A percentile compares a stretch with the other conserved stretches of the same genome.
These are phyloP conservation scores for Pagrus major DNA, from an alignment of 2,113 vertebrate species.

Conservation along the genomic window DNA sequence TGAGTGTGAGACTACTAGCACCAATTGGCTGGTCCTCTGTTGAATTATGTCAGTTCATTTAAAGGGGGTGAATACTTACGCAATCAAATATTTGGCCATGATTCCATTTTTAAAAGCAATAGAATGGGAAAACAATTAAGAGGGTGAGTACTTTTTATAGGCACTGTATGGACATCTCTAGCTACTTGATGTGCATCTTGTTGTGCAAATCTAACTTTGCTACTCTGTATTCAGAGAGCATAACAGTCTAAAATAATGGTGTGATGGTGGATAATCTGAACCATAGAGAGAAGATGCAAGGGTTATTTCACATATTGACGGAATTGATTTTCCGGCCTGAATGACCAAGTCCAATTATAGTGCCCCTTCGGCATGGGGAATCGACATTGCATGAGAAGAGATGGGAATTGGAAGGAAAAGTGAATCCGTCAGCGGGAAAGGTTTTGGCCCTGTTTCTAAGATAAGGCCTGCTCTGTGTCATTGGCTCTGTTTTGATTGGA, in stretches of 20 bases:
- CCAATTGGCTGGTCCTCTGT: too few species aligned
- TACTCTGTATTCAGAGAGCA: constrained; percentile 2
- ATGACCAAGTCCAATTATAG: constrained; percentile 56
- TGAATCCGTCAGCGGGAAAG: constrained; percentile 39
- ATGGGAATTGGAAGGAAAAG: constrained; percentile 21
- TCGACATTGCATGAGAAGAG: constrained; percentile 16
- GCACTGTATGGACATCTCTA: too few species aligned
- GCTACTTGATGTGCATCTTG: not conserved
- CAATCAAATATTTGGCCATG: too few species aligned
- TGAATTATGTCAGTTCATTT: too few species aligned
- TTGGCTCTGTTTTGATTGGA: constrained; percentile 50
- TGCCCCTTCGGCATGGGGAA: constrained; percentile 17
- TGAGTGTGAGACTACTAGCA: too few species aligned
- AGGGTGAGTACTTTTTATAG: too few species aligned
- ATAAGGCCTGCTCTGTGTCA: constrained; percentile 31
- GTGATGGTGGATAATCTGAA: constrained; percentile 45
- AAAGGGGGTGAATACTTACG: too few species aligned
- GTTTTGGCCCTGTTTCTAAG: constrained; percentile 22
- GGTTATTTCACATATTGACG: constrained; percentile 60
- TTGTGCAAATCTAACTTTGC: not conserved
- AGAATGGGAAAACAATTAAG: too few species aligned
- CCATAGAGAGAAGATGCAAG: constrained; percentile 14
- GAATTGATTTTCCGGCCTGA: constrained; percentile 59
- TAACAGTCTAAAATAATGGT: not conserved
- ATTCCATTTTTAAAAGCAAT: too few species aligned